Base-by-base conservation (phyloP, 2,113 vertebrate species). In the Eonycteris spelaea region DNA sequence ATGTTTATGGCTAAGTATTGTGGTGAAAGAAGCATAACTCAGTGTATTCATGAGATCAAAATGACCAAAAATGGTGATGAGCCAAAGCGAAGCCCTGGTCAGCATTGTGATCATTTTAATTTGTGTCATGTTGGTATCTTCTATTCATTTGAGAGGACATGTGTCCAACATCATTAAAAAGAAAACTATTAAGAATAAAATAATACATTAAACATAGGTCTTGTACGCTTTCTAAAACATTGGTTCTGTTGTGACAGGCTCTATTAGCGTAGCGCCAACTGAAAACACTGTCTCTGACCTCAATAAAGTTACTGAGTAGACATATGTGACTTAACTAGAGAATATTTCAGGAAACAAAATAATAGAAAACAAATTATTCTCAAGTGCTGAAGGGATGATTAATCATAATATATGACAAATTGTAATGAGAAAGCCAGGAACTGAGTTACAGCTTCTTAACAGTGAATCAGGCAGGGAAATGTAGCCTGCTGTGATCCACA, bases 331-430 rank as follows among this genome's bases (percentile, higher is more conserved):
- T 65, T 86, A 77, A 86, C 26, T 38, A 65, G 18, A 68, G 48
- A 80, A 26, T n/a, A 73, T 65, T 61, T 30, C 12, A 89, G 24
- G 61, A 35, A 73, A 38, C 19, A 93, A 51, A 82, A 83, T 77
- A 87, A 65, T 70, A 79, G 35, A 82, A 95, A 83, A 92, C 33
- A 88, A 91, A 93, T 89, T 74, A 85, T 95, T 91, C 22, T 70
- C 33, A 55, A 83, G 63, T 84, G 3, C 7, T 70, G 2, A 92
- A 1, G 38, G 51, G 6, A 74, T 84, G 7, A 68, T 68, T 6
- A 67, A 77, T 84, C 45, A 48, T 53, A 71, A 59, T 35, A 35
- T 28, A 15, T 63, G 16, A 79, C 40, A 96, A 82, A 74, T 30
- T 45, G 6, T 79, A 86, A 83, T 75, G 74, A 97, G 26, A 92